phyloP scores from a whole-genome alignment of 2,113 vertebrate species.

The Prunella himalayana region DNA sequence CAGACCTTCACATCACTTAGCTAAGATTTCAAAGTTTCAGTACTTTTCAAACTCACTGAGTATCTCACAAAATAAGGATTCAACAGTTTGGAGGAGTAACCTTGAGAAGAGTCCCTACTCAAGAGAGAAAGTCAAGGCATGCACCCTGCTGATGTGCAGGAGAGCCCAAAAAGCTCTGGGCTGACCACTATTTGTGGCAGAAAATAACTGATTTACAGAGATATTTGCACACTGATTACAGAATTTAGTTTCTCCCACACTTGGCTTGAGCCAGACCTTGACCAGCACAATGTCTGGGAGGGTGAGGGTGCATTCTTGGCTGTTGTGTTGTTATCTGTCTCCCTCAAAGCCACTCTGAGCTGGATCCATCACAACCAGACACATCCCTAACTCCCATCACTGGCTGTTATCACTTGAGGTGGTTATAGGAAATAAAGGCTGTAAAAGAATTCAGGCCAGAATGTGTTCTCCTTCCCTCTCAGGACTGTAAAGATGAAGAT shows the following conservation, averaged over 20 bases:
- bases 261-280: background rate
- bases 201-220: background rate
- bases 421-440: background rate
- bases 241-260: background rate
- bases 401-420: background rate
- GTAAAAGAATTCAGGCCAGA: background rate
- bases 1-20: background rate
- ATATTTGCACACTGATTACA: background rate
- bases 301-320: background rate
- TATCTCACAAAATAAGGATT: background rate
- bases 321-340: background rate
- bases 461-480: background rate
- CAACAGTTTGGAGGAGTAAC: background rate
- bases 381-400: background rate
- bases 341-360: background rate
- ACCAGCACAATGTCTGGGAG: background rate
- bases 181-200: background rate
- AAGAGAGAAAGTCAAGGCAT: background rate
- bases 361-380: background rate
- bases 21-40: background rate
- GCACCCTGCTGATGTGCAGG: background rate
- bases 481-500: background rate
- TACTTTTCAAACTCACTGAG: fast-evolving
- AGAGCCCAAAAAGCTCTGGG: background rate
- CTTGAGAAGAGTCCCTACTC: background rate